Base-by-base conservation (phyloP, 1,140 invertebrate species). In the Sitobion miscanthi region DNA sequence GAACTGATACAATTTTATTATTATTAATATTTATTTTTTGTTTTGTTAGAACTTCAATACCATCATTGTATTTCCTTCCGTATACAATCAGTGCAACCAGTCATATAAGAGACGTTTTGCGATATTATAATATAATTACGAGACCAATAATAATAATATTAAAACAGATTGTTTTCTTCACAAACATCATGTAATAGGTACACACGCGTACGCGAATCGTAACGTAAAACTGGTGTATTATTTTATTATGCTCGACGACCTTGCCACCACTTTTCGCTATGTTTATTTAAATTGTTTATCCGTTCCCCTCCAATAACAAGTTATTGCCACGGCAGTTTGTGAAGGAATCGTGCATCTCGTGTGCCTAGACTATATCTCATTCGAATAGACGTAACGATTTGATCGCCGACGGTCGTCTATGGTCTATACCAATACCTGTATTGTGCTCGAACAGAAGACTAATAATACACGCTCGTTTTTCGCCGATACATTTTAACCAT, bases 181-280 rank as follows among this genome's bases (percentile, higher is more conserved):
- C 20, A 45, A 54, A 52, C 11, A 86, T 86, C 20, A 52, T 23
- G 14, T 14, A 20, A 11, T 47, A 47, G 6, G 9, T 30, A n/a
- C 11, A 62, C 6, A 47, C 42, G 8, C 49, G 30, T n/a, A 17
- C 14, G 85, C 25, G 45, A 47, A 47, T 86, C 5, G 0, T 86
- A 86, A 47, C 85, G 14, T 86, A 14, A 77, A n/a, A 77, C 21
- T 83, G 82, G 35, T 85, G 30, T 52, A 54, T 38, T 52, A 57
- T n/a, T 42, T 17, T 20, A 52, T 52, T 54, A 77, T 9, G 54
- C 91, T n/a, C 9, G 91, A 54, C n/a, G 91, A 93, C 91, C 91
- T 93, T 93, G 91, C 82, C 77, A 85, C 91, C 91, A 86, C 91
- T 93, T 93, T 86, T 57, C 25, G 21, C 49, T 42, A 1, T 45